phyloP scores from a whole-genome alignment of 2,113 vertebrate genomes.

The Phaetusa simplex region DNA sequence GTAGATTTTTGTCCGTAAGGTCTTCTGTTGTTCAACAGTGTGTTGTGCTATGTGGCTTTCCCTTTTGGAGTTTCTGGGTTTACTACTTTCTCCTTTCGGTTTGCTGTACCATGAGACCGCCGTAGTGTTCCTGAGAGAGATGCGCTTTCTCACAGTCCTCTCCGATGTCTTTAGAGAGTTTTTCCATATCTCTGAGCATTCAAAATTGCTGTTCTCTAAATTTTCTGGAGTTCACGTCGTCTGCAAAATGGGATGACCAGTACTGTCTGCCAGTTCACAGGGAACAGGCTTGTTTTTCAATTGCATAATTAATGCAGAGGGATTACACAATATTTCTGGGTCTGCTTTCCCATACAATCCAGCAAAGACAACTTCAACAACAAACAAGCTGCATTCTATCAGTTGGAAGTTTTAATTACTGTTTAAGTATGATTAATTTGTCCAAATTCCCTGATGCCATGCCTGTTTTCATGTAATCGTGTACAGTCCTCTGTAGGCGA shows the following conservation, averaged over 20 bases:
- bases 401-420: too few species aligned
- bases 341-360: background rate
- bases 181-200: background rate
- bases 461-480: background rate
- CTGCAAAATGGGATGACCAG: background rate
- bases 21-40: background rate
- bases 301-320: background rate
- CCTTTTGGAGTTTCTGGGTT: background rate
- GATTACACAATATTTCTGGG: background rate
- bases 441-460: background rate
- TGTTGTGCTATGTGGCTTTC: background rate
- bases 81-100: background rate
- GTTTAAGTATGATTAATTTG: background rate
- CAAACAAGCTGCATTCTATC: background rate
- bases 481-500: too few species aligned
- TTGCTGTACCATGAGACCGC: too few species aligned
- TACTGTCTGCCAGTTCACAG: background rate
- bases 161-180: background rate
- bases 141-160: background rate
- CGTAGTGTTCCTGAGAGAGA: background rate
- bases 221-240: background rate
- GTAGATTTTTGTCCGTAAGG: background rate
- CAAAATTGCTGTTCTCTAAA: background rate
- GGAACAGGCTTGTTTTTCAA: background rate
- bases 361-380: background rate